Evolutionary conservation across 2,888 invertebrate genomes (phyloP).

Genomic region (Taphrorychus bicolor): DNA sequence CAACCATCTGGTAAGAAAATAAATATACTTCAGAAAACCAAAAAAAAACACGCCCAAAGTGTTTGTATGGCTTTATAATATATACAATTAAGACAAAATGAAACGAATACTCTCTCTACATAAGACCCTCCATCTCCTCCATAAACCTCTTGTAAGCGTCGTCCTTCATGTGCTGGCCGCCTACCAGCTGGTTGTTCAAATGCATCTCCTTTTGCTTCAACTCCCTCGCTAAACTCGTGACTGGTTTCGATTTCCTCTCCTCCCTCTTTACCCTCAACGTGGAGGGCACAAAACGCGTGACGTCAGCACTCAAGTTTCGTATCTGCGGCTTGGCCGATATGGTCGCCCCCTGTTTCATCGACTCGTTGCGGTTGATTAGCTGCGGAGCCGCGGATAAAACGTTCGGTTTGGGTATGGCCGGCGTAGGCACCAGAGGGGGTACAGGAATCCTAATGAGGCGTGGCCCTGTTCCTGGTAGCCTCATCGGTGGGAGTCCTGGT

Average conservation of each 20-base stretch:
- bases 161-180: slow-evolving; percentile 79
- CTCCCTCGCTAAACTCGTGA: slow-evolving; percentile 63
- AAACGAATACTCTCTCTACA: slow-evolving; percentile 23
- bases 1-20: no score
- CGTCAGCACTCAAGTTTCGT: slow-evolving; percentile 90
- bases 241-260: slow-evolving; percentile 71
- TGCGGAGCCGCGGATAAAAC: slow-evolving; percentile 85
- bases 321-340: slow-evolving; percentile 98
- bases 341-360: slow-evolving; percentile 71
- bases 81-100: no score
- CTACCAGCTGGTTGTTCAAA: slow-evolving; percentile 52
- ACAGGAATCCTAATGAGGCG: slow-evolving; percentile 56
- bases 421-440: slow-evolving; percentile 48
- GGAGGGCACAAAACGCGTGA: slow-evolving; percentile 94
- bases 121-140: slow-evolving; percentile 86
- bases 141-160: slow-evolving; percentile 99
- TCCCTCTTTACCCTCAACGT: slow-evolving; percentile 90
- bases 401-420: slow-evolving; percentile 60
- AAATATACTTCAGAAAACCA: no score
- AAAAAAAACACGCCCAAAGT: no score
- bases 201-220: slow-evolving; percentile 62
- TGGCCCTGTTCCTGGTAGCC: slow-evolving; percentile 63
- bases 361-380: slow-evolving; percentile 69
- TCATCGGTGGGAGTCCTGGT: slow-evolving; percentile 63
- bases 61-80: slow-evolving; percentile 1